Base-by-base conservation (phyloP, 2,888 invertebrate species). In the Tetanocera ferruginea region DNA sequence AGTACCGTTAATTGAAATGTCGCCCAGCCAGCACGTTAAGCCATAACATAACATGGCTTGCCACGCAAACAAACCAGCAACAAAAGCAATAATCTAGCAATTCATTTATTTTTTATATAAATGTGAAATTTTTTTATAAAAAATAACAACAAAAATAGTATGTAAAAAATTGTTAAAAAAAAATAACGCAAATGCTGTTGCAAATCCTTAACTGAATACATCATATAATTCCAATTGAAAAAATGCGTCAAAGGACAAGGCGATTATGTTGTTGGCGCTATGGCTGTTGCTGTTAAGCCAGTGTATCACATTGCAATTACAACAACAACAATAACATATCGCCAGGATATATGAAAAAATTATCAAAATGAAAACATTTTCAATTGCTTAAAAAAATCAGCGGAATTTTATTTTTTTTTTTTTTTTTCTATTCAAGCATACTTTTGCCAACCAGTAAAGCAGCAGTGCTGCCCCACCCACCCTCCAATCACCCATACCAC, bases 1-100 rank as follows among this genome's bases (percentile, higher is more conserved):
- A 83, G 83, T 84, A 83, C 83, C 83, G 83, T 86, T 85, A 87
- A 87, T 87, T 86, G 87, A 84, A 83, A 84, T 86, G 86, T 86
- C 82, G 74, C 34, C 66, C 66, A 8, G 80, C 67, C 51, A 55
- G 60, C 72, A 52, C 34, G 17, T 69, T 73, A 70, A 73, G 64
- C 70, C 57, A 76, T 51, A 28, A 52, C 51, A 76, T 60, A 69
- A 69, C 69, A n/a, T 69, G 25, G 9, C 43, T 28, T 19, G n/a
- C n/a, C 49, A 73, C 49, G 60, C 73, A 73, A 11, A 31, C 37
- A 55, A 19, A 19, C 55, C 31, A 31, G 19, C 49, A 25, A 17
- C 34, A 74, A 64, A 31, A 74, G 52, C 49, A 74, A 66, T 28
- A 52, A 72, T 37, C 43, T 43, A 57, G 34, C 34, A 25, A 25